Base-by-base conservation (phyloP, 2,797 vertebrate species). In the Thalassophryne amazonica region DNA sequence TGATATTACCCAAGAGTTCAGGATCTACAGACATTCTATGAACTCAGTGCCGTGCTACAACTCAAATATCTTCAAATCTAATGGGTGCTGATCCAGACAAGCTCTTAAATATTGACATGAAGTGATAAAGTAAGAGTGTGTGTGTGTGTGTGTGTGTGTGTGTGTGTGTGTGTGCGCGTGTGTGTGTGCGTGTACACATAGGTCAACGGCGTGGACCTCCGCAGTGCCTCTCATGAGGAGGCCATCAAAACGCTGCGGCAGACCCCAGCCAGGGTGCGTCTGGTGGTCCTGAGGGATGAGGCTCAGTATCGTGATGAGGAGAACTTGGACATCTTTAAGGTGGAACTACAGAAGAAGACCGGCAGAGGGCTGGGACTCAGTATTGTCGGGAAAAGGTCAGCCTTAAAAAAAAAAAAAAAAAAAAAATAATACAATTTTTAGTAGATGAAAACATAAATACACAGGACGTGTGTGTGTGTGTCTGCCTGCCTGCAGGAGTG, bases 291-390 rank as follows among this genome's bases (percentile, higher is more conserved):
- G 12, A 87, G 96, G 39, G 94, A 95, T 0, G 93, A 95, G 53
- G 87, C 91, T 0, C 94, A 93, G 69, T 94, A 93, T 86, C 85
- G 90, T 34, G 94, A 97, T 6, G 93, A 96, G 69, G 93, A 96
- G 40, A 95, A 94, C 85, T 70, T 98, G 67, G 94, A 96, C 16
- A 13, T 94, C 3, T 93, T 98, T 52, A 62, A 65, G 1, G 90
- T 97, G 52, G 93, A 96, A 3, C 92, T 99, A 62, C 94, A 94
- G 43, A 96, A 95, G 83, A 96, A 89, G 81, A 84, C 80, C 0
- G 96, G 96, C 27, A 84, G 96, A 9, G 96, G 96, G 0, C 86
- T 98, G 27, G 96, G 96, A 5, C 90, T 98, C 60, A 97, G 96
- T 84, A 97, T 98, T 8, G 84, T 80, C 0, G 78, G 80, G 5